Percentiles rank a stretch among this genome's conserved stretches.
These are phyloP conservation scores for Silurus aristotelis DNA, from an alignment of 2,797 vertebrate species.

Conservation along the genomic window DNA sequence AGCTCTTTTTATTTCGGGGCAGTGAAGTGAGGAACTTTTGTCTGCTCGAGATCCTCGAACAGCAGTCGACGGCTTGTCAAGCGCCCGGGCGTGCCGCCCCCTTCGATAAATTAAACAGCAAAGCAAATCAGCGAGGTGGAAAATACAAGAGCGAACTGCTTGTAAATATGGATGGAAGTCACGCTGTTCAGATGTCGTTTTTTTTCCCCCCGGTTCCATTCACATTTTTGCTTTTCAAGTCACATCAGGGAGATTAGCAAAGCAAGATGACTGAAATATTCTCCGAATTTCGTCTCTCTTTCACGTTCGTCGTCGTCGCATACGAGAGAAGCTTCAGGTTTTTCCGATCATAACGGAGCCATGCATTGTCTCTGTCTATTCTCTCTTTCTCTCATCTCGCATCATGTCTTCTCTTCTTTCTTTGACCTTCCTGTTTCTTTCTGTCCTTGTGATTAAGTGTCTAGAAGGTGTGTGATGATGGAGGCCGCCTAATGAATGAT, in stretches of 20 bases:
- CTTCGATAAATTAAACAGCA: constrained; percentile 56
- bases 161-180: constrained; percentile 55
- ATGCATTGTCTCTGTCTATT: constrained; percentile 12
- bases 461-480: constrained; percentile 52
- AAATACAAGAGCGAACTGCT: constrained; percentile 33
- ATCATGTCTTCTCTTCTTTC: constrained; percentile 33
- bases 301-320: too few relatives aligned
- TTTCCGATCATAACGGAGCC: constrained; percentile 52
- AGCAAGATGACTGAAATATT: constrained; percentile 29
- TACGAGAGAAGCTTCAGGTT: constrained; percentile 9
- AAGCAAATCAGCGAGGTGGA: constrained; percentile 53
- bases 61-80: constrained; percentile 51
- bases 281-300: neutral
- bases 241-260: constrained; percentile 37
- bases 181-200: neutral
- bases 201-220: constrained; percentile 2
- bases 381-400: constrained; percentile 1
- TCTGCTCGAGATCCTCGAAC: constrained; percentile 53
- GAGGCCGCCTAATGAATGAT: constrained; percentile 58
- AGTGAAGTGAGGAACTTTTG: constrained; percentile 56
- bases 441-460: constrained; percentile 54
- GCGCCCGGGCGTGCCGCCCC: constrained; percentile 42
- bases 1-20: constrained; percentile 59
- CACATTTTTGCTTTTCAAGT: constrained; percentile 15
- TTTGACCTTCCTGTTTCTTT: constrained; percentile 58